These are phyloP conservation scores for Sebastes trivittatus DNA, from an alignment of 2,797 vertebrate genomes.

Conservation along the genomic window DNA sequence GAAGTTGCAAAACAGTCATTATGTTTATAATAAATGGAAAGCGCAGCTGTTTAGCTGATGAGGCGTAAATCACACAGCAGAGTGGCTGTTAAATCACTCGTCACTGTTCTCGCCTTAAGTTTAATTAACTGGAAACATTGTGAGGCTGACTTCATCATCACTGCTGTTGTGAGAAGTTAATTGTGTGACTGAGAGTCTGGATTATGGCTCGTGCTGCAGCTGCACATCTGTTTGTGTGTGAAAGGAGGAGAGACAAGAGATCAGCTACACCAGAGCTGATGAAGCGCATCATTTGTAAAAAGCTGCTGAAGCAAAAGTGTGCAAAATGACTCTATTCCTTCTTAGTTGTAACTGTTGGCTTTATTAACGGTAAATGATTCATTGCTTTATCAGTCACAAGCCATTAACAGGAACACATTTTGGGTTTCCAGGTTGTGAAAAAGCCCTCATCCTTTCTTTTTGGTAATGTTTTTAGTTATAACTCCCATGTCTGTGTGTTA, in stretches of 20 bases:
- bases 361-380: background rate
- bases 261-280: background rate
- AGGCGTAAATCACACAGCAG: background rate
- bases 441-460: background rate
- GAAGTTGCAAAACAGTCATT: background rate
- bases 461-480: background rate
- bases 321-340: background rate
- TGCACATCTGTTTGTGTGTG: background rate
- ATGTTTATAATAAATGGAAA: background rate
- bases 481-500: background rate
- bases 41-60: background rate
- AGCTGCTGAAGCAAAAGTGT: background rate
- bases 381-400: background rate
- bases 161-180: constrained; percentile 33
- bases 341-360: background rate
- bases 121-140: constrained; percentile 41
- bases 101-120: constrained; percentile 20
- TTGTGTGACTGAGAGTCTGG: constrained; percentile 22
- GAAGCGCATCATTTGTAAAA: background rate
- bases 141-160: constrained; percentile 23
- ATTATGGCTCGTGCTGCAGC: background rate
- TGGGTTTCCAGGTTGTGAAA: background rate
- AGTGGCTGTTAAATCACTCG: constrained; percentile 25
- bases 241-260: background rate
- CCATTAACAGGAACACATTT: background rate